Conservation (phyloP, 2,888 invertebrate genomes). For the Hypselothyrea guttata region DNA sequence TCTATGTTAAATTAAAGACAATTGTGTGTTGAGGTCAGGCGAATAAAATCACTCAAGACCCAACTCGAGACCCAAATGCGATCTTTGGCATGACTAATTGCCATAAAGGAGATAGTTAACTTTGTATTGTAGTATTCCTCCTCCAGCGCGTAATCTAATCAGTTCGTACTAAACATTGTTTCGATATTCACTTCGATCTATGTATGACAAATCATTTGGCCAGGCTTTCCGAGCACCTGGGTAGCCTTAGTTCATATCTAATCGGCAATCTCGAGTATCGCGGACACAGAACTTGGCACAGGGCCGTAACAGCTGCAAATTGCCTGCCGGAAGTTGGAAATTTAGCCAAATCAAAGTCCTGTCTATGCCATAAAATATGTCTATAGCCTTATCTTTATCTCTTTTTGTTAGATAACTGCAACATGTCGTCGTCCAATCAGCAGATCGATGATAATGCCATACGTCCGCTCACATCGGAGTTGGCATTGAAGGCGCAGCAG, state of each 20-base stretch:
- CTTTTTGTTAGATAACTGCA: background rate
- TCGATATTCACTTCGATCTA: constrained; percentile 14
- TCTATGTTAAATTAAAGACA: constrained; percentile 72
- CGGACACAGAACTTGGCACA: background rate
- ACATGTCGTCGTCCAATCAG: constrained; percentile 53
- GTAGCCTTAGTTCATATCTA: constrained; percentile 35
- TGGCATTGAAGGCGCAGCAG: constrained; percentile 81
- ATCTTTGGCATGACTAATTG: background rate
- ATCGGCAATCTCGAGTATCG: constrained; percentile 15
- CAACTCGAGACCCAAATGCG: constrained; percentile 10
- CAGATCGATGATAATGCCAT: constrained; percentile 43
- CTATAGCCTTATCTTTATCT: background rate
- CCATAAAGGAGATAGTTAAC: too few relatives aligned
- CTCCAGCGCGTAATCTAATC: constrained; percentile 2
- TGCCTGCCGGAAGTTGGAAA: constrained; percentile 44
- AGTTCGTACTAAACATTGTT: constrained; percentile 11
- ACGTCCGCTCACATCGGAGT: constrained; percentile 73
- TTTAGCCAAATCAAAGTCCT: constrained; percentile 61
- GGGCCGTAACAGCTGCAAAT: constrained; percentile 14
- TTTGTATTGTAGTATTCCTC: too few relatives aligned
- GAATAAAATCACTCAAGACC: constrained; percentile 13
- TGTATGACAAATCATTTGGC: constrained; percentile 35
- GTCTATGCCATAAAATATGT: constrained; percentile 7
- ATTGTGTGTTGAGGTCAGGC: constrained; percentile 68
- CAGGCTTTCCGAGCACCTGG: constrained; percentile 20